Conservation (phyloP, 2,888 invertebrate species). For the Phrixothrix hirtus region DNA sequence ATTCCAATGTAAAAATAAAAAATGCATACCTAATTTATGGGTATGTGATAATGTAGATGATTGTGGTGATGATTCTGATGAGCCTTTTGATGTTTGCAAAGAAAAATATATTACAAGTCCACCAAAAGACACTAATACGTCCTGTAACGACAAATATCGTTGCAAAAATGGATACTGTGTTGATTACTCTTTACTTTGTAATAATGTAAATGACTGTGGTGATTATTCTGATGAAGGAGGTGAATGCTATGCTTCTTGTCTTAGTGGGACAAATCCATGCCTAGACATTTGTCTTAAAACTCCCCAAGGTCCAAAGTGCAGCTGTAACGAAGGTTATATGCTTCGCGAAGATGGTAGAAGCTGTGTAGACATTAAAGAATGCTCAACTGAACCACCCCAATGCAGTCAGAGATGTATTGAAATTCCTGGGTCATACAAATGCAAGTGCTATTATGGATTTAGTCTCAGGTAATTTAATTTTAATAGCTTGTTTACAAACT, state of each 20-base stretch:
- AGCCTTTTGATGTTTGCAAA: conserved; percentile 56
- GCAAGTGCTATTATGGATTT: conserved; percentile 65
- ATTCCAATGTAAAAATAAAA: conserved; percentile 63
- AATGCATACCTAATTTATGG: conserved; percentile 63
- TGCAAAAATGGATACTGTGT: conserved; percentile 68
- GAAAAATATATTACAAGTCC: conserved; percentile 7
- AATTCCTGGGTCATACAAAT: conserved; percentile 60
- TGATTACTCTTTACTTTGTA: conserved; percentile 66
- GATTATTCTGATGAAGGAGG: conserved; percentile 74
- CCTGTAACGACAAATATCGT: conserved; percentile 57
- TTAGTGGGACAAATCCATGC: conserved; percentile 55
- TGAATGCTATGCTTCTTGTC: conserved; percentile 62
- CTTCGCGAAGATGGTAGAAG: conserved; percentile 58
- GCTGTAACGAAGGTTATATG: conserved; percentile 65
- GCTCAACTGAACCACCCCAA: conserved; percentile 57
- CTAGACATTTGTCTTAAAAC: conserved; percentile 64
- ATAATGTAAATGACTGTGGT: conserved; percentile 65
- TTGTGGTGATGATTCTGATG: conserved; percentile 76
- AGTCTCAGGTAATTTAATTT: conserved; percentile 60
- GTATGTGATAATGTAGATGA: conserved; percentile 66
- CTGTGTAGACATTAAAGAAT: conserved; percentile 77
- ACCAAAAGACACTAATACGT: conserved; percentile 8
- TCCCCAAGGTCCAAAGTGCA: conserved; percentile 69
- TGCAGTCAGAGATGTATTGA: conserved; percentile 72
- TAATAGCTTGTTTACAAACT: no score